Evolutionary conservation across 2,113 vertebrate genomes (phyloP).

Genomic region (Sapayoa aenigma): DNA sequence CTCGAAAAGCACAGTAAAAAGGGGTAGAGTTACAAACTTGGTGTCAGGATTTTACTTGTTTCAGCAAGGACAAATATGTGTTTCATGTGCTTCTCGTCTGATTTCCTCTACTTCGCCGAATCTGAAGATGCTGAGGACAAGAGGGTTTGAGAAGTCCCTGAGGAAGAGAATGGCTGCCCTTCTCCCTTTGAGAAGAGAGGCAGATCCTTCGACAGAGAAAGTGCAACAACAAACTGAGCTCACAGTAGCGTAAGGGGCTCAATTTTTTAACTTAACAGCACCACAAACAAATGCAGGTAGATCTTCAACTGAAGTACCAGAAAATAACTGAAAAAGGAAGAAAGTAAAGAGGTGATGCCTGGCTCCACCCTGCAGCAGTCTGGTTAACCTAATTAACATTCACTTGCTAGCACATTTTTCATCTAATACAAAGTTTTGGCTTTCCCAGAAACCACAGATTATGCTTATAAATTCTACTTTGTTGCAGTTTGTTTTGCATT

Average conservation of each 20-base stretch:
- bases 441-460: not conserved
- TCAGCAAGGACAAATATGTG: not conserved
- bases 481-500: not conserved
- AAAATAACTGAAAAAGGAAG: not conserved
- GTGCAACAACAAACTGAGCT: not conserved
- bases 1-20: not conserved
- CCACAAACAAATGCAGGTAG: not conserved
- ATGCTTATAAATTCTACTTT: not conserved
- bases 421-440: not conserved
- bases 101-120: not conserved
- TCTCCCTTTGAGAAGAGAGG: not conserved
- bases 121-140: not conserved
- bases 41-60: not conserved
- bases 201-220: not conserved
- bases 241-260: accelerated
- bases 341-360: not conserved
- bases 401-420: not conserved
- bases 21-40: not conserved
- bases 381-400: not conserved
- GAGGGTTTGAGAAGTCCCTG: not conserved
- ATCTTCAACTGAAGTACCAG: not conserved
- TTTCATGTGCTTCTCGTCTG: not conserved
- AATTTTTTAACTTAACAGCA: not conserved
- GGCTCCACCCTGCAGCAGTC: not conserved
- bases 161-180: not conserved